Evolutionary conservation across 2,113 vertebrate genomes (phyloP).

Genomic region (Heptranchias perlo): DNA sequence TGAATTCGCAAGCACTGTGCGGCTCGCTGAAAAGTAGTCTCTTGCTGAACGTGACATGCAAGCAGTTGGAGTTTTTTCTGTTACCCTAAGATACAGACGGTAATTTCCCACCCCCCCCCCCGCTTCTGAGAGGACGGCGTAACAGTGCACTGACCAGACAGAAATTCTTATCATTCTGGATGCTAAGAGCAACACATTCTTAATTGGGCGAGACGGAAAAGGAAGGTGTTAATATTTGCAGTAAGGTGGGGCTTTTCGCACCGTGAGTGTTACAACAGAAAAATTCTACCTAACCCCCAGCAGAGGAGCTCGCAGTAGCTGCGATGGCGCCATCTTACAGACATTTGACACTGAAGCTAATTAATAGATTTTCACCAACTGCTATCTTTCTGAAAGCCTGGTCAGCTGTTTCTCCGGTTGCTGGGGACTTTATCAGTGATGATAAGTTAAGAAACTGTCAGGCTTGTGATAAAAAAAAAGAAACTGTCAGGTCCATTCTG

Average conservation of each 20-base stretch:
- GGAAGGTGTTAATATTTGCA: too few relatives aligned
- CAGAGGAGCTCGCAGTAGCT: neutral
- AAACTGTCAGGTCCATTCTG: neutral
- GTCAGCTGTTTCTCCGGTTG: neutral
- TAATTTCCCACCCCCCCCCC: neutral
- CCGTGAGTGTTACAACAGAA: neutral
- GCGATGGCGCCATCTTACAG: neutral
- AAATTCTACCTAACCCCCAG: neutral
- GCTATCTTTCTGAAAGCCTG: neutral
- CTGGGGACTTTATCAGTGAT: neutral
- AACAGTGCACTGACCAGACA: neutral
- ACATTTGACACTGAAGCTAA: neutral
- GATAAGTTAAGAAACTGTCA: neutral
- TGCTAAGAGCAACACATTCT: neutral
- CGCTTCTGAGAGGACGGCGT: neutral
- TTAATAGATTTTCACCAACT: slow-evolving; percentile 8
- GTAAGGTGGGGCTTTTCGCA: neutral
- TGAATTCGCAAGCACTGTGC: neutral
- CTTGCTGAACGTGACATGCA: neutral
- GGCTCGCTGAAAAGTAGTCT: neutral
- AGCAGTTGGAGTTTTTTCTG: neutral
- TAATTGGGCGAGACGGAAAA: neutral
- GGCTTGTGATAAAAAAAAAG: too few relatives aligned
- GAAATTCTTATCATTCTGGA: neutral
- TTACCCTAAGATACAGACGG: slow-evolving; percentile 22